Evolutionary conservation across 2,113 vertebrate genomes (phyloP).

Genomic region (Noturus placidus): DNA sequence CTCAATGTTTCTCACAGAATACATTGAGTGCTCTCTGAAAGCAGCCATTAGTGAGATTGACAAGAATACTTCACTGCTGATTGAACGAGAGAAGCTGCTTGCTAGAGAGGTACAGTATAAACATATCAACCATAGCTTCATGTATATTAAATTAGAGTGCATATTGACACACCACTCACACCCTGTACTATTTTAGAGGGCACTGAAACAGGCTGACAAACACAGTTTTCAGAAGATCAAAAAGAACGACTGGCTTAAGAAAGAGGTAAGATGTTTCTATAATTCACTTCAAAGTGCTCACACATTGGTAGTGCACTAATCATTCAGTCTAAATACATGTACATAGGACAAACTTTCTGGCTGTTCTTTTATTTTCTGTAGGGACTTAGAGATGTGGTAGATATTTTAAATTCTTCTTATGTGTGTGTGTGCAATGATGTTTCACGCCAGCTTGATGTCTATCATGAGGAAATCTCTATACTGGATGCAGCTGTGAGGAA

Average conservation of each 20-base stretch:
- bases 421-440: not conserved
- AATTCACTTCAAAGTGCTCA: not conserved
- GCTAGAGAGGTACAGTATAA: conserved; percentile 68
- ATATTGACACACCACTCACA: not conserved
- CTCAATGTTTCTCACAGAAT: conserved; percentile 36
- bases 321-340: not conserved
- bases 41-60: conserved; percentile 64
- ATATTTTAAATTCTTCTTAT: not conserved
- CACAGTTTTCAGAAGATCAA: conserved; percentile 66
- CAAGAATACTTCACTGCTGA: conserved; percentile 58
- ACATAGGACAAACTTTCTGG: not conserved
- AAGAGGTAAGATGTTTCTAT: conserved; percentile 66
- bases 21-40: conserved; percentile 60
- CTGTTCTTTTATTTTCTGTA: not conserved
- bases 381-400: not conserved
- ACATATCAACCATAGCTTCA: not conserved
- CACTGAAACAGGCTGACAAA: conserved; percentile 68
- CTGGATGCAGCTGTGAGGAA: conserved; percentile 67
- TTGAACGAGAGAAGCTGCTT: conserved; percentile 66
- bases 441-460: conserved; percentile 65
- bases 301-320: not conserved
- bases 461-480: conserved; percentile 64
- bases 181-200: conserved; percentile 62
- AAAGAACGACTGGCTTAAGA: conserved; percentile 79
- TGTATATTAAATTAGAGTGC: not conserved